These are phyloP conservation scores for Escarpia spicata DNA, from an alignment of 2,888 invertebrate genomes.

Conservation along the genomic window DNA sequence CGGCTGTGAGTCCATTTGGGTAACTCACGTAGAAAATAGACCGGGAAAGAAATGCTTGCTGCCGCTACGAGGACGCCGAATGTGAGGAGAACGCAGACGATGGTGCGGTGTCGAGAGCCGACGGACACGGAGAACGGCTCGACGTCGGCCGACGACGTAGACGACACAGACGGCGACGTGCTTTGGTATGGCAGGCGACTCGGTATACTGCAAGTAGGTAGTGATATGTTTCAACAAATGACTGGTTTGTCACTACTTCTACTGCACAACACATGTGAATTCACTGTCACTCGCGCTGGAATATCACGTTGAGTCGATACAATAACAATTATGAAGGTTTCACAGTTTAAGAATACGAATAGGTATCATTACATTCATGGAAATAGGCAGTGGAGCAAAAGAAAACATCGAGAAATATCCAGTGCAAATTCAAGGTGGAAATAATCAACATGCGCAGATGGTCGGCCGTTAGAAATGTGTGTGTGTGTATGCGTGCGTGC, in stretches of 20 bases:
- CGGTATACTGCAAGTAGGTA: neutral
- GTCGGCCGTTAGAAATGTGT: too few species aligned
- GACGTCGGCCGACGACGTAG: neutral
- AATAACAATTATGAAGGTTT: neutral
- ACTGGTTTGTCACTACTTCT: neutral
- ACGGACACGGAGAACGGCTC: neutral
- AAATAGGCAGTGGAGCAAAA: too few species aligned
- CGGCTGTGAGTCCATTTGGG: neutral
- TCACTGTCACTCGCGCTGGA: neutral
- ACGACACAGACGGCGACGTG: neutral
- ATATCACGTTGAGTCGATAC: neutral
- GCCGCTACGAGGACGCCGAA: neutral
- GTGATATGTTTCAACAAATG: neutral
- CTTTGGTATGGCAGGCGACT: neutral
- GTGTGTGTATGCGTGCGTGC: too few species aligned
- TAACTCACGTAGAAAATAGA: neutral
- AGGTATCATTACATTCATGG: neutral
- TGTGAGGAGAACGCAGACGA: neutral
- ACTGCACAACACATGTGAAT: neutral
- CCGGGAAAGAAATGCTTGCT: neutral
- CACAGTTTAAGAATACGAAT: neutral
- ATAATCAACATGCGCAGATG: too few species aligned
- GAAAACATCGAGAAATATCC: too few species aligned
- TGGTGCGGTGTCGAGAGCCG: neutral
- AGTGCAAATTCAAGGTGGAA: too few species aligned